phyloP scores from a whole-genome alignment of 2,113 vertebrate species.

The Pseudopipra pipra region DNA sequence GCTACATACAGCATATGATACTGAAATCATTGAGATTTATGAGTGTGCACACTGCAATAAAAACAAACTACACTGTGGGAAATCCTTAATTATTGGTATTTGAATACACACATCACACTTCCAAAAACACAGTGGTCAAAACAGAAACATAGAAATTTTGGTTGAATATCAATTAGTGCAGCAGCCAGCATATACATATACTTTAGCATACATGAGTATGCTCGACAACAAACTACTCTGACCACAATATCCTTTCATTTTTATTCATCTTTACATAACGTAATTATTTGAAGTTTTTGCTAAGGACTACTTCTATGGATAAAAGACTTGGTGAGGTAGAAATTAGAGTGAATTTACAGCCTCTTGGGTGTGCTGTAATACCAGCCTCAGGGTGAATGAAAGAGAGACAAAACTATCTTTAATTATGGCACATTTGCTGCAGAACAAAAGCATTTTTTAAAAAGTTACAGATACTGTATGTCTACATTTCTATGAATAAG shows the following conservation, averaged over 20 bases:
- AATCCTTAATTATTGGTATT: neutral
- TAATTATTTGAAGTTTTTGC: neutral
- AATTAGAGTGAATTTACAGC: neutral
- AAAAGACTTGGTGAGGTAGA: neutral
- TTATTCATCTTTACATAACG: neutral
- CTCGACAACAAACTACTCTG: neutral
- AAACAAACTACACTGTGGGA: neutral
- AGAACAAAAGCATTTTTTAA: neutral
- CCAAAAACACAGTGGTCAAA: neutral
- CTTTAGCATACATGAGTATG: neutral
- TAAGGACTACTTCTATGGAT: neutral
- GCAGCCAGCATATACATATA: neutral
- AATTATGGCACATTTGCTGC: neutral
- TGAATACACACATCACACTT: neutral
- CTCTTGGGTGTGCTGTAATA: neutral
- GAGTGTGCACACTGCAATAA: neutral
- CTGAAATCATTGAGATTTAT: neutral
- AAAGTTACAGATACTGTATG: neutral
- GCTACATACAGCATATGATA: neutral
- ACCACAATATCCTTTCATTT: neutral
- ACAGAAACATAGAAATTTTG: neutral
- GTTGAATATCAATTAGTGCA: neutral
- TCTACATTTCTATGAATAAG: neutral
- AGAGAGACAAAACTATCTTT: neutral
- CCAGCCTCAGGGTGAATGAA: neutral